Conservation (phyloP, 2,888 invertebrate species). For the Andrena marginata region DNA sequence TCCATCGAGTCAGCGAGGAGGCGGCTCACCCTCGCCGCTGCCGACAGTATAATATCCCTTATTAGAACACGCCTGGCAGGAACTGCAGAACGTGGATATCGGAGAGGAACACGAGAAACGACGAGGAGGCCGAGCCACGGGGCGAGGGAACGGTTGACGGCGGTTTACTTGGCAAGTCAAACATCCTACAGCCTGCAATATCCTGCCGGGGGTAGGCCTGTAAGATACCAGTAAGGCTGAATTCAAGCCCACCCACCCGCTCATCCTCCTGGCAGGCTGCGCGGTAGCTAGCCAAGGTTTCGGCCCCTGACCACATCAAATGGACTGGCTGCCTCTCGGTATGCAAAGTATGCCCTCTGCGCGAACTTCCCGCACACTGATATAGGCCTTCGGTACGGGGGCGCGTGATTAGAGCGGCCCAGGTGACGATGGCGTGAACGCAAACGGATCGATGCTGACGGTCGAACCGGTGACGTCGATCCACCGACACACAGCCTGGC, state of each 20-base stretch:
- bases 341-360: slow-evolving; percentile 73
- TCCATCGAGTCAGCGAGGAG: slow-evolving; percentile 12
- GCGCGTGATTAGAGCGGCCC: slow-evolving; percentile 52
- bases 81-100: slow-evolving; percentile 66
- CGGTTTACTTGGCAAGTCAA: slow-evolving; percentile 82
- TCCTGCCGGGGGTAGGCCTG: slow-evolving; percentile 74
- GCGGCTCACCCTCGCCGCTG: slow-evolving; percentile 25
- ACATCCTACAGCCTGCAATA: slow-evolving; percentile 81
- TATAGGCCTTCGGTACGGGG: slow-evolving; percentile 36
- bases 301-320: slow-evolving; percentile 78
- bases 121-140: slow-evolving; percentile 13
- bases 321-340: slow-evolving; percentile 69
- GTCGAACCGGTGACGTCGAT: slow-evolving; percentile 22
- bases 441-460: slow-evolving; percentile 33
- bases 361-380: slow-evolving; percentile 52
- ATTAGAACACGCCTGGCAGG: slow-evolving; percentile 69
- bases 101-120: slow-evolving; percentile 66
- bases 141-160: slow-evolving; percentile 62
- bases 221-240: slow-evolving; percentile 78
- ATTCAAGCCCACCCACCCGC: slow-evolving; percentile 50
- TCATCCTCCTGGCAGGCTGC: slow-evolving; percentile 5
- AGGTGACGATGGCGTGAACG: slow-evolving; percentile 33
- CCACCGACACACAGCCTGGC: neutral
- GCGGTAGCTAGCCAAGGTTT: slow-evolving; percentile 39
- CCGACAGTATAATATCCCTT: slow-evolving; percentile 71